Evolutionary conservation across 2,113 vertebrate genomes (phyloP), one percentile per base, ranked within the genome.

Genomic region (Lagenorhynchus albirostris): DNA sequence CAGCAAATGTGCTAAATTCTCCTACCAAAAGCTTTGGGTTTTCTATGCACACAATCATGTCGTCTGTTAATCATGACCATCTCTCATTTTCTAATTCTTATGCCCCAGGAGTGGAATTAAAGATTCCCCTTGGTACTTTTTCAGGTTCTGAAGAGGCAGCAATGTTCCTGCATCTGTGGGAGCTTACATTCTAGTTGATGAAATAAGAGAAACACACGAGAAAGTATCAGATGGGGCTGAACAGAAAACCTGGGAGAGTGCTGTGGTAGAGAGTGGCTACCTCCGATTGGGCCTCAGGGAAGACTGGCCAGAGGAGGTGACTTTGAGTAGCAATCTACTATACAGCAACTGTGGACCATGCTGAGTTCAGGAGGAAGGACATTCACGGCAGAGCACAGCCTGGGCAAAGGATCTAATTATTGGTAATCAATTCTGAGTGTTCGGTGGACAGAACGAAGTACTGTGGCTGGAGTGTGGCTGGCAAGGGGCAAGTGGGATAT

Each of bases 371-470:
- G 50, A 47, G n/a, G 63, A 89, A 92, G 23, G 36, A 10, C 2
- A 10, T 25, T 7, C 29, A 11, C 25, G 26, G 6, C 15, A 67
- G 36, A 38, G 38, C 77, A 31, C 33, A 14, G 84, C 62, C 36
- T 18, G 21, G 41, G n/a, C 47, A 29, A 41, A 63, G 12, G 0
- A 4, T 25, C 41, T 58, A 36, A 62, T 1, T 6, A 3, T 2
- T 82, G 38, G 50, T 3, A 63, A 53, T 63, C 50, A 41, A 67
- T 33, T 47, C 29, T 14, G 1, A 14, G 11, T 76, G 18, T 81
- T 53, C 3, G 3, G 5, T 18, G 77, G 36, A 33, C 20, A 83
- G 65, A 65, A 84, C 5, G 10, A 74, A 47, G 25, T 33, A 4
- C 10, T 29, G 41, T 3, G 31, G 18, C 38, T 53, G 47, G 14